phyloP scores from a whole-genome alignment of 2,113 vertebrate genomes.

The Butorides virescens region DNA sequence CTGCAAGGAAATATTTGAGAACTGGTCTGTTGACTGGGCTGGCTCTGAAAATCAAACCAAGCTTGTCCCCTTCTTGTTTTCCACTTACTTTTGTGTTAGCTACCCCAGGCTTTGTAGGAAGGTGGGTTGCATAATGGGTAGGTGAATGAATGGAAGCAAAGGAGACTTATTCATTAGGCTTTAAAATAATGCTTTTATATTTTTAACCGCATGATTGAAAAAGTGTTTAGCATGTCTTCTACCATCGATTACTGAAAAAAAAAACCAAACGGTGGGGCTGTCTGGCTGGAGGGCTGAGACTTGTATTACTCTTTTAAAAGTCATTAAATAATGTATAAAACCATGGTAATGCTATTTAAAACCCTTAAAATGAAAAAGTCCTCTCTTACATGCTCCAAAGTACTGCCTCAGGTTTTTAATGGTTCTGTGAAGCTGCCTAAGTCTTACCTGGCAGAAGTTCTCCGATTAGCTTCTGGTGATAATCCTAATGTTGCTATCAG shows the following conservation, averaged over 20 bases:
- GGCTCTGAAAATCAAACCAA: neutral
- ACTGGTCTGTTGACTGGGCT: neutral
- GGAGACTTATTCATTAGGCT: neutral
- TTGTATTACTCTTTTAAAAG: neutral
- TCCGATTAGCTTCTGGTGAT: neutral
- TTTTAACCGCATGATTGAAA: slow-evolving; percentile 5
- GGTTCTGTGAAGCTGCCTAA: neutral
- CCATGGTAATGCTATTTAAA: neutral
- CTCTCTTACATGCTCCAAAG: neutral
- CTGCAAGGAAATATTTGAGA: neutral
- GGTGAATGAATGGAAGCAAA: neutral
- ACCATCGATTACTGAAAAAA: neutral
- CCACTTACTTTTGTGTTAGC: neutral
- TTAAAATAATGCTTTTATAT: neutral
- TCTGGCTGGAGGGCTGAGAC: neutral
- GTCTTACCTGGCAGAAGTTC: neutral
- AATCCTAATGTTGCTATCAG: neutral
- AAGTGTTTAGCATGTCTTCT: neutral
- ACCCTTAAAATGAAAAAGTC: neutral
- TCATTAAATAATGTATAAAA: slow-evolving; percentile 40
- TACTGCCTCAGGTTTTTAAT: neutral
- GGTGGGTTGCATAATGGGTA: neutral
- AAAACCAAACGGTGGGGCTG: neutral
- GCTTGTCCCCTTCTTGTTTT: neutral
- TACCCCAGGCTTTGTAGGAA: neutral